Evolutionary conservation across 2,113 vertebrate genomes (phyloP).

Genomic region (Ctenomys sociabilis): DNA sequence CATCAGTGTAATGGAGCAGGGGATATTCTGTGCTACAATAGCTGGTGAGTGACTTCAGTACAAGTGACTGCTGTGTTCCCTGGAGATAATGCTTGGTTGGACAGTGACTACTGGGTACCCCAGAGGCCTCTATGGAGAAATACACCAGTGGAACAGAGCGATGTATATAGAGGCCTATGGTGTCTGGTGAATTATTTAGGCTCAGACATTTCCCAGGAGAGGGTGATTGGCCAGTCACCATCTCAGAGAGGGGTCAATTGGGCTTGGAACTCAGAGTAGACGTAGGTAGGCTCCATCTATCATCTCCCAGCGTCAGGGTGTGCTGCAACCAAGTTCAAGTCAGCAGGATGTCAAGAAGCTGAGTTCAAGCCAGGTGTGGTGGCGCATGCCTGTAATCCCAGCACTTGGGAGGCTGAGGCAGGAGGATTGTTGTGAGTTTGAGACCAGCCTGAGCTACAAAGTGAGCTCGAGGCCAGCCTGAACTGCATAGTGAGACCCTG

Average conservation of each 20-base stretch:
- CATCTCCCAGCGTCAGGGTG: neutral
- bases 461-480: too few relatives aligned
- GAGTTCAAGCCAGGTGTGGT: too few relatives aligned
- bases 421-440: too few relatives aligned
- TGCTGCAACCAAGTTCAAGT: neutral
- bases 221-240: neutral
- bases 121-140: neutral
- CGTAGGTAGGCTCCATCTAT: neutral
- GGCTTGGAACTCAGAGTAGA: neutral
- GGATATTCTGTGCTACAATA: neutral
- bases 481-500: too few relatives aligned
- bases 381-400: too few relatives aligned
- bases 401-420: too few relatives aligned
- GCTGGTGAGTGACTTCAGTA: neutral
- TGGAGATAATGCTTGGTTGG: neutral
- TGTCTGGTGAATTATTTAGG: neutral
- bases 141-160: neutral
- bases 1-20: neutral
- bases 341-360: neutral
- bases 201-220: neutral
- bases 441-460: too few relatives aligned
- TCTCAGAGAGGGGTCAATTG: neutral
- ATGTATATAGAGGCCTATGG: neutral
- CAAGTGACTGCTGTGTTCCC: neutral
- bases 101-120: neutral